Evolutionary conservation across 2,113 vertebrate species (phyloP), one percentile per base, ranked within the genome.

Genomic region (Nicator chloris): DNA sequence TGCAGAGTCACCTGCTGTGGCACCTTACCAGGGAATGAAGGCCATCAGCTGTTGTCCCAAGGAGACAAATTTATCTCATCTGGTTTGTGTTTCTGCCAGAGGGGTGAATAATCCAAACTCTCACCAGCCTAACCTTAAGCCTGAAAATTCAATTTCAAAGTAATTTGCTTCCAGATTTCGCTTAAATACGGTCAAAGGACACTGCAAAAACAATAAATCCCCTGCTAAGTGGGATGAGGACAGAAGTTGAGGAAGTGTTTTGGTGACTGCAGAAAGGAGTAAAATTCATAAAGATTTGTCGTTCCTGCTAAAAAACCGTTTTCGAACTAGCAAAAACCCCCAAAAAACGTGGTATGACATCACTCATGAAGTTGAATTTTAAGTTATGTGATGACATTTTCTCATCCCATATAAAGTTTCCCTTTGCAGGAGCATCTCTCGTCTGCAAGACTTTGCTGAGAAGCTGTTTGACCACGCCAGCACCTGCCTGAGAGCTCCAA

Each of bases 141-240:
- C 75, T 35, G 54, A 89, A 73, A 88, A 81, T 37, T 59, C 40
- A 56, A 92, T 82, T 96, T 91, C 68, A 16, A 91, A 65, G 69
- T 61, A 56, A 93, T 94, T 81, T 93, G 75, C 71, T 93, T 87
- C 68, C 45, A 89, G 59, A 22, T 57, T 90, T 89, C 92, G 89
- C 68, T 86, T 88, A 91, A 82, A 77, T 44, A 75, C 3, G 15
- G 61, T 64, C 86, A 92, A 86, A 83, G 80, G 60, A 66, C 60
- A 68, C 20, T 2, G 16, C 9, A 1, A 85, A 60, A 88, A 85
- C 59, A 90, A 49, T 88, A 93, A 82, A 91, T 79, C 50, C 63
- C 40, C 78, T 53, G 17, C 39, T 91, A 96, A 87, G 31, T 60
- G 50, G 54, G 73, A 77, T 37, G 64, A 81, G 72, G 92, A 75